phyloP scores from a whole-genome alignment of 1,140 invertebrate genomes.

The Solenopsis invicta region DNA sequence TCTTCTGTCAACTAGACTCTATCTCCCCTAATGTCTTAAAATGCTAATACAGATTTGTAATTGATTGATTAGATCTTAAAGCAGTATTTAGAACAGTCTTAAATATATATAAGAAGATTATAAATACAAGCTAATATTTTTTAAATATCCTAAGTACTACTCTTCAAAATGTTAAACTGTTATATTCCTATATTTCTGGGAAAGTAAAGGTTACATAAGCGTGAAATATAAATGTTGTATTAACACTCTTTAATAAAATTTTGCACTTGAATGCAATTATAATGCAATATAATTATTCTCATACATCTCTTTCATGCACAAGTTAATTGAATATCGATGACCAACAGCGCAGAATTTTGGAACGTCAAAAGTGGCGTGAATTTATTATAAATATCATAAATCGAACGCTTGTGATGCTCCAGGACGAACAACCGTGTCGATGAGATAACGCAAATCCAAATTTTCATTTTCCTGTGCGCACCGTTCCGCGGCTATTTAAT shows the following conservation, averaged over 20 bases:
- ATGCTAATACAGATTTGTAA: no score
- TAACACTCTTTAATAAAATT: constrained; percentile 20
- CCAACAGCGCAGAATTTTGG: neutral
- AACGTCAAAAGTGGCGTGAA: neutral
- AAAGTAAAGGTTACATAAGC: neutral
- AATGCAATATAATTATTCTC: neutral
- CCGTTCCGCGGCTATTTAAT: constrained; percentile 46
- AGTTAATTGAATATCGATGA: constrained; percentile 20
- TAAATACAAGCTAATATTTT: no score
- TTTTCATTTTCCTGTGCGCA: constrained; percentile 10
- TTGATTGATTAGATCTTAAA: no score
- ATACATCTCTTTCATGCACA: neutral
- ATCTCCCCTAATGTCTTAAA: no score
- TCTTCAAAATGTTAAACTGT: neutral
- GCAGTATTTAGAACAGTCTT: no score
- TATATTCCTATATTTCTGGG: neutral
- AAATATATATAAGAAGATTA: no score
- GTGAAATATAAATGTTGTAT: neutral
- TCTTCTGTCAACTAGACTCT: no score
- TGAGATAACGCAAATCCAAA: constrained; percentile 31
- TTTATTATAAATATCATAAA: constrained; percentile 29
- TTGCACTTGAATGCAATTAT: constrained; percentile 2
- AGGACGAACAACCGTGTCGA: neutral
- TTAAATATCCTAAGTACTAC: neutral
- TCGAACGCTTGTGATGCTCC: neutral